These are phyloP conservation scores for Sciurus carolinensis DNA, from an alignment of 2,797 vertebrate genomes.

Conservation along the genomic window DNA sequence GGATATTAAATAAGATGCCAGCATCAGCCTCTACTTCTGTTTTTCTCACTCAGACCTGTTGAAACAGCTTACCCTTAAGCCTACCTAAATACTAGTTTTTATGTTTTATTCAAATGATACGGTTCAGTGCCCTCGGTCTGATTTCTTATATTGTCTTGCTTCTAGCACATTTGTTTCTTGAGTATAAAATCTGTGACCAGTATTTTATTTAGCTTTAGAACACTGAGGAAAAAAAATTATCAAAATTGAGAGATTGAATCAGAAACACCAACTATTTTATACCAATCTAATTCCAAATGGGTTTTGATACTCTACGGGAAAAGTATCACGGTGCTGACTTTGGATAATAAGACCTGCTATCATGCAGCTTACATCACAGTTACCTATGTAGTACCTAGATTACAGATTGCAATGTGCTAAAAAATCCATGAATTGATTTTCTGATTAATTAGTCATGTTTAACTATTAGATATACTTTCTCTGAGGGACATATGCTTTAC, in stretches of 20 bases:
- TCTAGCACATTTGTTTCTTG: neutral
- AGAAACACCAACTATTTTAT: neutral
- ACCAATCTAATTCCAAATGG: neutral
- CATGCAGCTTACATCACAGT: neutral
- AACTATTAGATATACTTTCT: neutral
- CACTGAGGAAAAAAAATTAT: neutral
- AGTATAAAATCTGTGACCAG: neutral
- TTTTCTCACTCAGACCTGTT: neutral
- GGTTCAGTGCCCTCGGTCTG: neutral
- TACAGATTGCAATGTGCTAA: neutral
- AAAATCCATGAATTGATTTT: neutral
- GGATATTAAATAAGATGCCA: neutral
- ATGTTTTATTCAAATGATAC: neutral
- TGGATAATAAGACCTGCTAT: neutral
- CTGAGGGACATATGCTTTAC: neutral
- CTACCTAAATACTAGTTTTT: neutral
- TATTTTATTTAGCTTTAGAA: conserved; percentile 42
- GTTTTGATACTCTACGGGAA: neutral
- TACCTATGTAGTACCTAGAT: neutral
- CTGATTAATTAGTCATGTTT: neutral
- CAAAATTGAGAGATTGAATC: neutral
- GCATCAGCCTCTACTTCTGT: neutral
- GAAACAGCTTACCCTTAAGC: neutral
- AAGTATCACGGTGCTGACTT: neutral
- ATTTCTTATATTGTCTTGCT: neutral